These are phyloP conservation scores for Desmophyllum pertusum DNA, from an alignment of 92 coral and sea anemone species.

Conservation along the genomic window DNA sequence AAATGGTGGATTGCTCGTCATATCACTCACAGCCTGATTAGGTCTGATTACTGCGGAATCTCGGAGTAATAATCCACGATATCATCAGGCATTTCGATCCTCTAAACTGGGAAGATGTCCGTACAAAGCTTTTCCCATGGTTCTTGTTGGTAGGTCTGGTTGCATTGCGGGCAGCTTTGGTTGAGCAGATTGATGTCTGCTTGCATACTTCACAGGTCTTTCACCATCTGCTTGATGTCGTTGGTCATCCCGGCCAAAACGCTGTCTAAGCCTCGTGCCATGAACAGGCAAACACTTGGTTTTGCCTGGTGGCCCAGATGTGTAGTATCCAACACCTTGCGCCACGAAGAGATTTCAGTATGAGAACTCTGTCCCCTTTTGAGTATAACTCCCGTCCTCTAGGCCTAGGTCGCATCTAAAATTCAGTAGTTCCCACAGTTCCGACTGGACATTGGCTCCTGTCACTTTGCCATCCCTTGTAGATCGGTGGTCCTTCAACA, in stretches of 20 bases:
- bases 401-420: constrained; percentile 59
- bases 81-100: constrained; percentile 35
- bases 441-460: constrained; percentile 53
- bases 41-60: constrained; percentile 60
- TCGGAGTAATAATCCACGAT: constrained; percentile 59
- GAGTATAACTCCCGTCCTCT: constrained; percentile 52
- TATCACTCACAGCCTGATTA: constrained; percentile 58
- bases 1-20: constrained; percentile 51
- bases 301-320: constrained; percentile 60
- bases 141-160: too few relatives aligned
- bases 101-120: constrained; percentile 42
- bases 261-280: constrained; percentile 58
- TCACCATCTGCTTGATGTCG: constrained; percentile 52
- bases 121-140: constrained; percentile 45
- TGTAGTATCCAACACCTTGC: constrained; percentile 41
- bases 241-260: constrained; percentile 38
- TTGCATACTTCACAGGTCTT: constrained; percentile 58
- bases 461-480: constrained; percentile 50
- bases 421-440: constrained; percentile 60
- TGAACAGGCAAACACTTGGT: constrained; percentile 56
- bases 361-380: constrained; percentile 32
- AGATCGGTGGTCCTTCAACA: constrained; percentile 51
- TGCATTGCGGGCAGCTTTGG: constrained; percentile 58
- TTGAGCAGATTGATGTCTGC: constrained; percentile 50
- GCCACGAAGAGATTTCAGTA: constrained; percentile 33